phyloP scores from a whole-genome alignment of 2,888 invertebrate genomes.

The Metallyticus violacea region DNA sequence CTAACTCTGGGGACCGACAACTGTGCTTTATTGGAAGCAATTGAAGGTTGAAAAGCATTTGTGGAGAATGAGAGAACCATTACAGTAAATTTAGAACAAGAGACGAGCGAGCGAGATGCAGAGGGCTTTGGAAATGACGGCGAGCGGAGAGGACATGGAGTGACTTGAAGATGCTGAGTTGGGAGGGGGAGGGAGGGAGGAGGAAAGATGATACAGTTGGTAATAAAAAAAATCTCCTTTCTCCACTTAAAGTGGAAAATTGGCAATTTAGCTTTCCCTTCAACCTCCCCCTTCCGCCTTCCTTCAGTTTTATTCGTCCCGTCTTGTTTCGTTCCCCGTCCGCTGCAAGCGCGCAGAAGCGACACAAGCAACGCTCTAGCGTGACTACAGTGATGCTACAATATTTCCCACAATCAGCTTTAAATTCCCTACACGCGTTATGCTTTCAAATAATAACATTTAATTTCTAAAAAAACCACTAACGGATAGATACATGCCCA shows the following conservation, averaged over 20 bases:
- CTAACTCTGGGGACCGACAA: slow-evolving; percentile 10
- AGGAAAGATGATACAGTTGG: slow-evolving; percentile 20
- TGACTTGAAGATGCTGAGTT: neutral
- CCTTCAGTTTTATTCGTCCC: slow-evolving; percentile 18
- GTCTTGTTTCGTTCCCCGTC: neutral
- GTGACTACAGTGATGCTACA: too few relatives aligned
- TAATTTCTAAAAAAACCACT: too few relatives aligned
- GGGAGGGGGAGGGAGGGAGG: neutral
- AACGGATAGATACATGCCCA: too few relatives aligned
- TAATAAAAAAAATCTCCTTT: slow-evolving; percentile 27
- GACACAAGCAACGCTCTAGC: neutral
- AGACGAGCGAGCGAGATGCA: neutral
- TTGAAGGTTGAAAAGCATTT: slow-evolving; percentile 30
- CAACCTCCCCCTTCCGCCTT: neutral
- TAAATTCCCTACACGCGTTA: too few relatives aligned
- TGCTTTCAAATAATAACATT: too few relatives aligned
- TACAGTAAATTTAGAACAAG: slow-evolving; percentile 26
- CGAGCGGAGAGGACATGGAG: neutral
- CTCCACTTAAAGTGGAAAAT: slow-evolving; percentile 33
- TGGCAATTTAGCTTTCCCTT: slow-evolving; percentile 26
- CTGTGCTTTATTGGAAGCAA: slow-evolving; percentile 31
- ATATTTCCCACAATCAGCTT: too few relatives aligned
- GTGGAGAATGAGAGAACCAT: slow-evolving; percentile 1
- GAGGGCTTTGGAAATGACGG: slow-evolving; percentile 7
- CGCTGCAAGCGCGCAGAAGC: neutral